phyloP scores from a whole-genome alignment of 2,113 vertebrate genomes.

The Leptobrachium leishanense region DNA sequence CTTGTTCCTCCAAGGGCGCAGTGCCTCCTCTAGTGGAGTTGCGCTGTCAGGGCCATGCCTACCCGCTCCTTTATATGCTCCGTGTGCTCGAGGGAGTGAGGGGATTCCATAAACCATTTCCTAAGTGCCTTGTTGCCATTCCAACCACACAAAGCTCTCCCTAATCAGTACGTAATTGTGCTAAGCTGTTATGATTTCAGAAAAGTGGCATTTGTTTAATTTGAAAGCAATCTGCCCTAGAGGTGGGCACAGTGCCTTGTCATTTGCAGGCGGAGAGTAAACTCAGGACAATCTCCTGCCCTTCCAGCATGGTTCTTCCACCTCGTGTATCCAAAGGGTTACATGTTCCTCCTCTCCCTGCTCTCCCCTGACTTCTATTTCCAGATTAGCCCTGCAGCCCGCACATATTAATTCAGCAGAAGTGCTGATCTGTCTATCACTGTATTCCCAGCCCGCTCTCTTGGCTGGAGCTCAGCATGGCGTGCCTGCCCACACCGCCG shows the following conservation, averaged over 20 bases:
- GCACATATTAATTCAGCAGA: constrained; percentile 45
- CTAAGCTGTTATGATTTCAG: constrained; percentile 10
- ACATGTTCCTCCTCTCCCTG: constrained; percentile 5
- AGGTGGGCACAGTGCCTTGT: background rate
- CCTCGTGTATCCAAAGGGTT: background rate
- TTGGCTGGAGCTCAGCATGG: constrained; percentile 24
- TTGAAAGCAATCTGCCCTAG: background rate
- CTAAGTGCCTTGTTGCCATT: constrained; percentile 7
- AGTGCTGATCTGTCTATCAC: constrained; percentile 43
- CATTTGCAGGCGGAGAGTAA: background rate
- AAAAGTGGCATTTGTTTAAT: background rate
- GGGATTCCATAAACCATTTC: constrained; percentile 1
- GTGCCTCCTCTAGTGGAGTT: background rate
- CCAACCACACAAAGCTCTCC: background rate
- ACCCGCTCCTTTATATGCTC: background rate
- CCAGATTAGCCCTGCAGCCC: constrained; percentile 42
- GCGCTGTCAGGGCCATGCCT: background rate
- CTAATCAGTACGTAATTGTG: background rate
- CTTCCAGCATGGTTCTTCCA: background rate
- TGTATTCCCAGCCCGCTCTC: constrained; percentile 34
- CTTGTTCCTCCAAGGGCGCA: background rate
- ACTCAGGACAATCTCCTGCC: background rate
- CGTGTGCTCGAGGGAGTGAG: background rate
- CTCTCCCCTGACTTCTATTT: constrained; percentile 34
- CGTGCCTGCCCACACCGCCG: background rate